Evolutionary conservation across 1,140 invertebrate genomes (phyloP).

Genomic region (Acromyrmex charruanus): DNA sequence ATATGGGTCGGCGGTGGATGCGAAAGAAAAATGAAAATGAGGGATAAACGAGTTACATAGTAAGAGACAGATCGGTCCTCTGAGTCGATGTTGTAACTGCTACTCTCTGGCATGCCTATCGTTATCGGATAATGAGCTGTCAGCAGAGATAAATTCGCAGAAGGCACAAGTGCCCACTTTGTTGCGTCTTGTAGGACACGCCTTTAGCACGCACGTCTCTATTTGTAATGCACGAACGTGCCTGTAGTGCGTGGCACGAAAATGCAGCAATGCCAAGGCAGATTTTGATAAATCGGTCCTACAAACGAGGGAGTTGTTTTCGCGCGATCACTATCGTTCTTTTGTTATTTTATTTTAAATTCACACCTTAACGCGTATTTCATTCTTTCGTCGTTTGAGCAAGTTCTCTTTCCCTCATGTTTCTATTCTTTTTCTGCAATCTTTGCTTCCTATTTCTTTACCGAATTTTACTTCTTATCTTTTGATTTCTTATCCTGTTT

Average conservation of each 20-base stretch:
- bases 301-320: conserved; percentile 6
- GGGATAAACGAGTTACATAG: conserved; percentile 21
- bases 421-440: too few species aligned
- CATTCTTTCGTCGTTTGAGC: not conserved
- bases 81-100: conserved; percentile 63
- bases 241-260: conserved; percentile 17
- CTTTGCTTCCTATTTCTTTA: too few species aligned
- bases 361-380: not conserved
- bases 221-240: conserved; percentile 62
- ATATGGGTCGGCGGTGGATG: not conserved
- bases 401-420: too few species aligned
- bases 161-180: conserved; percentile 65
- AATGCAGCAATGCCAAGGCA: conserved; percentile 23
- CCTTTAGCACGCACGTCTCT: conserved; percentile 61
- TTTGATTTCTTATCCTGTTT: too few species aligned
- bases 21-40: conserved; percentile 8
- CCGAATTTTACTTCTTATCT: too few species aligned
- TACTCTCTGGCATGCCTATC: conserved; percentile 57
- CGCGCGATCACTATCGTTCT: not conserved
- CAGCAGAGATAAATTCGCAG: conserved; percentile 74
- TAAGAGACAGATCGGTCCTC: conserved; percentile 39
- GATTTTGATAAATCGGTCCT: conserved; percentile 27
- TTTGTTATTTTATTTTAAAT: not conserved
- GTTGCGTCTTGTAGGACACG: conserved; percentile 61
- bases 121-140: conserved; percentile 76